Evolutionary conservation across 2,888 invertebrate genomes (phyloP).

Genomic region (Sphaerophoria taeniata): DNA sequence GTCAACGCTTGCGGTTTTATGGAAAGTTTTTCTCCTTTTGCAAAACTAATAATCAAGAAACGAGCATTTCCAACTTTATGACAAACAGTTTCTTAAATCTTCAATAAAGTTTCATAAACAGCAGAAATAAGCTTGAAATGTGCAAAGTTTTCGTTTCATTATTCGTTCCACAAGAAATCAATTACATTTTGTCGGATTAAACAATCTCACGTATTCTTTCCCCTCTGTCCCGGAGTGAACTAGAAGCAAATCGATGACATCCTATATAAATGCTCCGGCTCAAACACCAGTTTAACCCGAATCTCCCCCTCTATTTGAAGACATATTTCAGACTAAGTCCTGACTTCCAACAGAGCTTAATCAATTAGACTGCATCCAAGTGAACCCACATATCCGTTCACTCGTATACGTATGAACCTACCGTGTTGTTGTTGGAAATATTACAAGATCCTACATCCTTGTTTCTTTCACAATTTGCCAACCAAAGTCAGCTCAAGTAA

Average conservation of each 20-base stretch:
- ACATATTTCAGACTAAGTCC: slow-evolving; percentile 49
- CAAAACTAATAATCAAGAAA: too few relatives aligned
- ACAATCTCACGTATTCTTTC: slow-evolving; percentile 58
- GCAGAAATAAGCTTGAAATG: slow-evolving; percentile 33
- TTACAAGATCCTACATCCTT: slow-evolving; percentile 22
- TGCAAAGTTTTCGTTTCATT: slow-evolving; percentile 35
- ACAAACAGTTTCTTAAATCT: slow-evolving; percentile 13
- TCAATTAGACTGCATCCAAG: slow-evolving; percentile 66
- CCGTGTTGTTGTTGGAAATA: not conserved
- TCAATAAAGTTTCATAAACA: slow-evolving; percentile 26
- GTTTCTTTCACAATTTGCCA: slow-evolving; percentile 32
- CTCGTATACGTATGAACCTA: not conserved
- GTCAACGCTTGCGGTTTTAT: too few relatives aligned
- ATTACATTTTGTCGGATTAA: slow-evolving; percentile 62
- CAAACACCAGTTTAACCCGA: slow-evolving; percentile 23
- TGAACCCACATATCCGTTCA: slow-evolving; percentile 20
- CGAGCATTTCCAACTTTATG: slow-evolving; percentile 25
- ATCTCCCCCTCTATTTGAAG: slow-evolving; percentile 19
- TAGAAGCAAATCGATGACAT: slow-evolving; percentile 71
- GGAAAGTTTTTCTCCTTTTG: too few relatives aligned
- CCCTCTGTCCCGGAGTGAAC: slow-evolving; percentile 24
- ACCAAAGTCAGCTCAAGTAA: slow-evolving; percentile 68
- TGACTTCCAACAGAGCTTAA: slow-evolving; percentile 69
- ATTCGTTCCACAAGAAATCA: slow-evolving; percentile 58
- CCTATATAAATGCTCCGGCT: slow-evolving; percentile 66